Evolutionary conservation across 2,113 vertebrate species (phyloP), one percentile per base, ranked within the genome.

Genomic region (Glaucomys volans): DNA sequence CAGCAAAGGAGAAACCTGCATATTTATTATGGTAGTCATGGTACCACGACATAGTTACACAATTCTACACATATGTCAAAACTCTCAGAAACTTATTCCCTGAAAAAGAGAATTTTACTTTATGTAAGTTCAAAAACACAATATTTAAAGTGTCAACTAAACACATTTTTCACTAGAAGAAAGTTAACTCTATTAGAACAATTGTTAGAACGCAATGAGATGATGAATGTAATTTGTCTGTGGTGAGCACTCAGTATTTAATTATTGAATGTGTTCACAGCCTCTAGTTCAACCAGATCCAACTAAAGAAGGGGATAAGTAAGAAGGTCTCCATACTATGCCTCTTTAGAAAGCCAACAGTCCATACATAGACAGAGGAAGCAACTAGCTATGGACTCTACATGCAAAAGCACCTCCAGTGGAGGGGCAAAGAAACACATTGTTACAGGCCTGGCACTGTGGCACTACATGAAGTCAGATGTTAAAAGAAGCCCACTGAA

Each of bases 81-180:
- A 75, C 77, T 75, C 57, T 64, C 26, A 96, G 42, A 95, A 71
- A 37, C 2, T 2, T 37, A 94, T 9, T 52, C 26, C 35, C 8
- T 4, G 11, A 77, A 71, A 74, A 50, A 74, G 26, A 40, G 52
- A 79, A 62, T 69, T 86, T 95, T 52, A 72, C 13, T 62, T 81
- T 35, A 59, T 18, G 8, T 54, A 92, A 81, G 82, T 72, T 84
- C 13, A 1, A 87, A 95, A 92, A 81, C 3, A 52, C 87, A 84
- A 71, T 90, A 35, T 50, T 72, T 54, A 44, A 75, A 94, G 75
- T 79, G 67, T 79, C 71, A 91, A 54, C 40, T 44, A 82, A 47
- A 94, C 67, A 69, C 90, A 96, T 93, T 75, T 22, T 59, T 89
- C 50, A 50, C 32, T 74, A 87, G 69, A 67, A 35, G 4, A 20